These are phyloP conservation scores for Eupithecia centaureata DNA, from an alignment of 2,888 invertebrate species.

Conservation along the genomic window DNA sequence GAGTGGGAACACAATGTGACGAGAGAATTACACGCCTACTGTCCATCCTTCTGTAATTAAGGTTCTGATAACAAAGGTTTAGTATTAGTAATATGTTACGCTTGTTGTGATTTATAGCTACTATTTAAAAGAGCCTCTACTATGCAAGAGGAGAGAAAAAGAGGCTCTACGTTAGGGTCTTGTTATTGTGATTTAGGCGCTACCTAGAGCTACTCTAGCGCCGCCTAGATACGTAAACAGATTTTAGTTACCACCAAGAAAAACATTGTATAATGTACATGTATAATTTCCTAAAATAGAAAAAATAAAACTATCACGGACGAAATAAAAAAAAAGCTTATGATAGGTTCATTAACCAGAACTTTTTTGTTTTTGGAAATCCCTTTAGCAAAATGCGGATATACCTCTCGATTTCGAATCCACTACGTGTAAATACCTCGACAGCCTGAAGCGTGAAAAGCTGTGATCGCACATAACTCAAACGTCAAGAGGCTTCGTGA, in stretches of 20 bases:
- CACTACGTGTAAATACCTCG: slow-evolving; percentile 34
- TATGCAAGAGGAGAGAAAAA: too few relatives aligned
- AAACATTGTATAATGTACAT: too few relatives aligned
- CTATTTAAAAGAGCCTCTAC: not conserved
- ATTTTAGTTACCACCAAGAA: too few relatives aligned
- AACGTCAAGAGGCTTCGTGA: slow-evolving; percentile 71
- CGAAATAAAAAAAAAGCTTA: too few relatives aligned
- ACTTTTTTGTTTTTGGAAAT: not conserved
- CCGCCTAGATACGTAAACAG: too few relatives aligned
- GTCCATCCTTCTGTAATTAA: slow-evolving; percentile 62
- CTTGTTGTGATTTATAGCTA: not conserved
- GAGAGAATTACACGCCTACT: slow-evolving; percentile 60
- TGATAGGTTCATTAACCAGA: too few relatives aligned
- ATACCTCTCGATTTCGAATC: slow-evolving; percentile 24
- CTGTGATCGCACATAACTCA: slow-evolving; percentile 66
- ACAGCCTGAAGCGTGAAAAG: slow-evolving; percentile 54
- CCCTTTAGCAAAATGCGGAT: not conserved
- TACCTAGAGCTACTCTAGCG: too few relatives aligned
- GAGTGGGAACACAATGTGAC: slow-evolving; percentile 53
- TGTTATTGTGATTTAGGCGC: not conserved
- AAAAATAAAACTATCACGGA: too few relatives aligned
- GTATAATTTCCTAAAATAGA: too few relatives aligned
- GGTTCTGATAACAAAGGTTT: slow-evolving; percentile 27
- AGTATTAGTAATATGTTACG: not conserved
- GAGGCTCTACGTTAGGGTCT: not conserved